Evolutionary conservation across 2,113 vertebrate species (phyloP).

Genomic region (Mungos mungo): DNA sequence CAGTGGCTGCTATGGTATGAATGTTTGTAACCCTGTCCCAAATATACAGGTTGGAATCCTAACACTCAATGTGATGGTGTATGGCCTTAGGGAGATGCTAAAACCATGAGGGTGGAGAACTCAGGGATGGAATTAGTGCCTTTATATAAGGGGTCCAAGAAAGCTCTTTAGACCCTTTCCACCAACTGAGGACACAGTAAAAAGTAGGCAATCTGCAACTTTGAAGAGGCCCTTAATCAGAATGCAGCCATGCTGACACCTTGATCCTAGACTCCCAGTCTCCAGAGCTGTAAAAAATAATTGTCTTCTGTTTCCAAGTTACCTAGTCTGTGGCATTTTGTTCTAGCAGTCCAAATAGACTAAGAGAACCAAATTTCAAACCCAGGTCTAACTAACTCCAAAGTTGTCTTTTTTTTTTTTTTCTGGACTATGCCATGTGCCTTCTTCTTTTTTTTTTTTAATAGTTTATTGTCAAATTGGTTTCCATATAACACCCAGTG

Average conservation of each 20-base stretch:
- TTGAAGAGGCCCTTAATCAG: neutral
- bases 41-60: neutral
- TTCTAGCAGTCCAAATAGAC: neutral
- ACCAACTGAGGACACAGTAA: neutral
- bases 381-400: neutral
- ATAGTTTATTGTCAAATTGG: no score
- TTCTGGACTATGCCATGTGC: neutral
- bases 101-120: neutral
- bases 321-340: neutral
- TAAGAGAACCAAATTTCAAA: neutral
- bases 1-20: neutral
- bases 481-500: no score
- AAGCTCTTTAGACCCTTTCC: neutral
- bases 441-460: neutral
- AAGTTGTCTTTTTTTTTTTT: neutral
- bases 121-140: neutral
- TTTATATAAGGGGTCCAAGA: neutral
- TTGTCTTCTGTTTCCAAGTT: neutral
- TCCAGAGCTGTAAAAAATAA: neutral
- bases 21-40: neutral
- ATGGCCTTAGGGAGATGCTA: neutral
- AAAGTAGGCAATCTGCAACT: neutral
- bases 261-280: neutral
- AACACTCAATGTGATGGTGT: neutral
- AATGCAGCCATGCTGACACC: neutral